These are phyloP conservation scores for Pangasius djambal DNA, from an alignment of 2,797 vertebrate genomes.

Conservation along the genomic window DNA sequence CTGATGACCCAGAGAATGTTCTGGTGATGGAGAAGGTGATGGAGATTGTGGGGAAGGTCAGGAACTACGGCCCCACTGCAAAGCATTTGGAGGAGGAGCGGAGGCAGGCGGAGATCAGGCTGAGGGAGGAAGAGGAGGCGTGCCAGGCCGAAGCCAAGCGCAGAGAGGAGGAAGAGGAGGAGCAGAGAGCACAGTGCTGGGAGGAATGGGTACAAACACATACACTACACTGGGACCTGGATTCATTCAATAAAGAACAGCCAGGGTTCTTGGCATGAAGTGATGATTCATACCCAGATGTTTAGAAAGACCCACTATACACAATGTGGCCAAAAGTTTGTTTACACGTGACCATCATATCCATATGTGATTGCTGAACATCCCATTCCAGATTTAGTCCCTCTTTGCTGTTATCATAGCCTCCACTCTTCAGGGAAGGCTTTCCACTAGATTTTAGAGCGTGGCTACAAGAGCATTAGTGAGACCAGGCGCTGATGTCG, in stretches of 20 bases:
- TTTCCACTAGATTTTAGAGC: neutral
- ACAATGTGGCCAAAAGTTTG: neutral
- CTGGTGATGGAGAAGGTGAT: constrained; percentile 77
- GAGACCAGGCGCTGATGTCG: neutral
- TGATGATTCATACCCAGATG: neutral
- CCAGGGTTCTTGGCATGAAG: neutral
- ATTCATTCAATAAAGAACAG: neutral
- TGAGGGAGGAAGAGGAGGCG: constrained; percentile 69
- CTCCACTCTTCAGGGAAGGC: neutral
- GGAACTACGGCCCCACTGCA: constrained; percentile 80
- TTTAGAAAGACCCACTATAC: neutral
- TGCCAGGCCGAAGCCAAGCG: constrained; percentile 68
- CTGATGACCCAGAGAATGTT: constrained; percentile 74
- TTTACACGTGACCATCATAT: neutral
- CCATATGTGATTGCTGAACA: neutral
- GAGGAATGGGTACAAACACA: constrained; percentile 85
- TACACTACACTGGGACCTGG: neutral
- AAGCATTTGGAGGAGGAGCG: constrained; percentile 78
- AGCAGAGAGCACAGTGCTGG: constrained; percentile 76
- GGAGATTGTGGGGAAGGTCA: constrained; percentile 77
- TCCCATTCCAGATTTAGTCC: neutral
- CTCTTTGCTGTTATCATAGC: neutral
- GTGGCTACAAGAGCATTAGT: neutral
- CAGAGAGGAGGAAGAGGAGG: constrained; percentile 75
- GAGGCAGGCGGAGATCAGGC: constrained; percentile 68